A percentile compares a stretch with the other conserved stretches of the same genome.
phyloP scores from a whole-genome alignment of 2,113 vertebrate species.

The Chloroceryle aenea region DNA sequence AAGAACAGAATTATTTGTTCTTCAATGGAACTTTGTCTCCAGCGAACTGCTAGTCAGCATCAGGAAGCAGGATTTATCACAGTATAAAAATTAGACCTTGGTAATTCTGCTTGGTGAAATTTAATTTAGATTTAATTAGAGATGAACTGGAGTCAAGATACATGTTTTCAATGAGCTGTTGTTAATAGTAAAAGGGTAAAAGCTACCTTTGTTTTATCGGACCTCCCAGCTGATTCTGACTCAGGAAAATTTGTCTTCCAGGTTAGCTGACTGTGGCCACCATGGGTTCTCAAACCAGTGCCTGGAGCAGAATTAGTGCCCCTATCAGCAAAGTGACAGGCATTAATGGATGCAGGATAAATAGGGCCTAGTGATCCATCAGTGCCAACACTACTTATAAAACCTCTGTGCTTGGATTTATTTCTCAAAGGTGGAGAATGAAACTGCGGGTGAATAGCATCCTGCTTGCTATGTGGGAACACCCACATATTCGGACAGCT shows the following conservation, averaged over 20 bases:
- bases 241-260: background rate
- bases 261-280: background rate
- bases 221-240: background rate
- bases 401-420: background rate
- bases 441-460: rapidly evolving
- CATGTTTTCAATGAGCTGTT: background rate
- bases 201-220: background rate
- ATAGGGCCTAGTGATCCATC: background rate
- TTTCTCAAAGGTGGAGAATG: background rate
- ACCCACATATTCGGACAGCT: no score
- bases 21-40: background rate
- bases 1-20: background rate
- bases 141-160: constrained; percentile 3
- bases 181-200: background rate
- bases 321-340: background rate
- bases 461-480: no score
- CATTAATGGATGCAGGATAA: rapidly evolving
- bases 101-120: constrained; percentile 16
- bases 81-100: background rate
- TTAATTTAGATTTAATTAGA: constrained; percentile 71
- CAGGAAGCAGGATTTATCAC: background rate
- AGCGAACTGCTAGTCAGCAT: background rate
- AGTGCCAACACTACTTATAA: background rate
- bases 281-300: rapidly evolving
- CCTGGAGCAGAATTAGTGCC: background rate